Percentiles rank a stretch among this genome's conserved stretches.
phyloP scores from a whole-genome alignment of 2,113 vertebrate species.

The Ptilonorhynchus violaceus region DNA sequence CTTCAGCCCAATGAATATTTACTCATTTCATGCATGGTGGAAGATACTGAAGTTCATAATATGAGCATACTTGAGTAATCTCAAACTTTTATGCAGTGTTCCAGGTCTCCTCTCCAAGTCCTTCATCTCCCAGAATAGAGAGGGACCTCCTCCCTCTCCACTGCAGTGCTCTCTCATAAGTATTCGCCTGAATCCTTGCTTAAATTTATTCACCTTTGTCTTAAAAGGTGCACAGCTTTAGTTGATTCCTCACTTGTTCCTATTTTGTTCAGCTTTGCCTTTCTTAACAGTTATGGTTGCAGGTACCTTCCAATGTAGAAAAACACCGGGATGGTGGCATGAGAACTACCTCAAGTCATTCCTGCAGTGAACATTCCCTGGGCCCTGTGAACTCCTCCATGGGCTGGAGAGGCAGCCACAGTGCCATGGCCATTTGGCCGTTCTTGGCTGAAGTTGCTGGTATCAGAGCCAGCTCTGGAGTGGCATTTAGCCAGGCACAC shows the following conservation, averaged over 20 bases:
- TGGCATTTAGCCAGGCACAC: background rate
- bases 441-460: background rate
- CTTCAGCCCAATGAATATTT: constrained; percentile 10
- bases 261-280: background rate
- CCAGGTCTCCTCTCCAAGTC: background rate
- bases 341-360: background rate
- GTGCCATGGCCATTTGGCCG: background rate
- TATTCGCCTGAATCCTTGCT: background rate
- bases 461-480: background rate
- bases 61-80: background rate
- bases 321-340: background rate
- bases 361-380: background rate
- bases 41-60: background rate
- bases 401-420: background rate
- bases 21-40: background rate
- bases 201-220: background rate
- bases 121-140: background rate
- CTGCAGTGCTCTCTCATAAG: background rate
- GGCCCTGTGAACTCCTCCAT: fast-evolving
- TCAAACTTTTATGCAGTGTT: background rate
- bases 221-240: background rate
- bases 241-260: background rate
- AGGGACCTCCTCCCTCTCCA: background rate
- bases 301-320: background rate
- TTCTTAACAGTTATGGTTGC: background rate